Conservation (phyloP, 2,797 vertebrate species). For the Tenualosa ilisha region DNA sequence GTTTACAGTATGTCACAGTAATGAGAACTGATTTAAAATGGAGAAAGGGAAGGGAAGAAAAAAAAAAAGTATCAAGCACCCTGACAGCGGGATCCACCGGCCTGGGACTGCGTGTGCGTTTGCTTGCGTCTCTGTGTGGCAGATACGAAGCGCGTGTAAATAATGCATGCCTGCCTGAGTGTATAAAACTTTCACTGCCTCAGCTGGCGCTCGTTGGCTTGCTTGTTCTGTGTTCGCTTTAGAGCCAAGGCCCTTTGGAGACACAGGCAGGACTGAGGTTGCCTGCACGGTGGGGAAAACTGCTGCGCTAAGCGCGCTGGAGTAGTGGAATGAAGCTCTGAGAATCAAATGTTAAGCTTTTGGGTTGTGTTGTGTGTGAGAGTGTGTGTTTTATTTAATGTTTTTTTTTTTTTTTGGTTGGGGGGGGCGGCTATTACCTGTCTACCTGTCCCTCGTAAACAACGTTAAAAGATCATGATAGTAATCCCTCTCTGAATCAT, state of each 20-base stretch:
- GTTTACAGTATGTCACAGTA: neutral
- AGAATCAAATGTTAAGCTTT: neutral
- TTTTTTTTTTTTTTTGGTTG: too few species aligned
- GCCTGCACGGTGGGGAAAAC: neutral
- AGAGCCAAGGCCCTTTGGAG: neutral
- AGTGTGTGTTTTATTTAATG: too few species aligned
- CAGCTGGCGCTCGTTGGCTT: conserved; percentile 45
- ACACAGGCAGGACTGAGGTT: neutral
- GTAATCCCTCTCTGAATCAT: neutral
- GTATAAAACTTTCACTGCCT: conserved; percentile 71
- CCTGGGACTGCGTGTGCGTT: neutral
- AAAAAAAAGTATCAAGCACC: neutral
- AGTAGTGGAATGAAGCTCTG: neutral
- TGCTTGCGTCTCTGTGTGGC: conserved; percentile 65
- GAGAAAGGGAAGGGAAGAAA: neutral
- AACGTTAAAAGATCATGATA: neutral
- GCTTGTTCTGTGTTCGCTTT: neutral
- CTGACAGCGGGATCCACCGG: neutral
- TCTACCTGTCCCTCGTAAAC: conserved; percentile 3
- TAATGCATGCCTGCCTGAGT: conserved; percentile 62
- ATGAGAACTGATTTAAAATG: conserved; percentile 1
- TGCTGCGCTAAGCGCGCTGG: neutral
- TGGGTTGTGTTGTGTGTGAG: neutral
- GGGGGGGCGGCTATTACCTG: neutral
- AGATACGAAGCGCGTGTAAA: conserved; percentile 72